phyloP scores from a whole-genome alignment of 2,888 invertebrate species.

The Brachynemurus nebulosus region DNA sequence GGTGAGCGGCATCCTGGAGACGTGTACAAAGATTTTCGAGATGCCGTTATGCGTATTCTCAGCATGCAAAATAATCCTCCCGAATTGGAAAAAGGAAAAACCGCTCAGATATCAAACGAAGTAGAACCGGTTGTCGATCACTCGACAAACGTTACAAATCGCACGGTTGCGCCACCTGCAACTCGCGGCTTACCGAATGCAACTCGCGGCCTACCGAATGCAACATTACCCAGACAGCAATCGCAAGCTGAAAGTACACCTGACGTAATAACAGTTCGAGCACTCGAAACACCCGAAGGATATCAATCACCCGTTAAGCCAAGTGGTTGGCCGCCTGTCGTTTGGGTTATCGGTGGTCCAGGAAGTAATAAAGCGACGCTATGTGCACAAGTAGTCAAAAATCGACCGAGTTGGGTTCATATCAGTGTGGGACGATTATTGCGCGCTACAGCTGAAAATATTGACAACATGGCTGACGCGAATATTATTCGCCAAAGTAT shows the following conservation, averaged over 20 bases:
- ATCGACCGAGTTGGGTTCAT: constrained; percentile 61
- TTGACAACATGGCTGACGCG: constrained; percentile 47
- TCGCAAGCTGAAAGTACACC: constrained; percentile 21
- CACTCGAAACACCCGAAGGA: constrained; percentile 19
- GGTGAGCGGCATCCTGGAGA: constrained; percentile 77
- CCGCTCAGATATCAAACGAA: constrained; percentile 40
- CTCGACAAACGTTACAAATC: constrained; percentile 11
- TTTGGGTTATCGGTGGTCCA: constrained; percentile 63
- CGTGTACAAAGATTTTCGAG: constrained; percentile 74
- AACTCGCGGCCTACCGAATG: constrained; percentile 13
- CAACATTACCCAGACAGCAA: constrained; percentile 22
- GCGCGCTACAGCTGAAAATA: constrained; percentile 49
- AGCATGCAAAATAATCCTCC: constrained; percentile 52
- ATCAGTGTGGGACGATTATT: constrained; percentile 67
- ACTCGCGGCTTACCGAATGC: constrained; percentile 17
- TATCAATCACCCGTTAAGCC: constrained; percentile 22
- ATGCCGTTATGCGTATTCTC: constrained; percentile 61
- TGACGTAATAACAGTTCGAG: constrained; percentile 28
- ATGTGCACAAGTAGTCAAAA: constrained; percentile 51
- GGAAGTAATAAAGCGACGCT: constrained; percentile 79
- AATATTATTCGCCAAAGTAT: constrained; percentile 55
- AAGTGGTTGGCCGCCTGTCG: constrained; percentile 28
- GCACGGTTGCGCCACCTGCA: constrained; percentile 15
- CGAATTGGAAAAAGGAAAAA: constrained; percentile 44
- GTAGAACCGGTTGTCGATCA: constrained; percentile 16